Evolutionary conservation across 2,113 vertebrate genomes (phyloP), one percentile per base, ranked within the genome.

Genomic region (Syngnathoides biaculeatus): DNA sequence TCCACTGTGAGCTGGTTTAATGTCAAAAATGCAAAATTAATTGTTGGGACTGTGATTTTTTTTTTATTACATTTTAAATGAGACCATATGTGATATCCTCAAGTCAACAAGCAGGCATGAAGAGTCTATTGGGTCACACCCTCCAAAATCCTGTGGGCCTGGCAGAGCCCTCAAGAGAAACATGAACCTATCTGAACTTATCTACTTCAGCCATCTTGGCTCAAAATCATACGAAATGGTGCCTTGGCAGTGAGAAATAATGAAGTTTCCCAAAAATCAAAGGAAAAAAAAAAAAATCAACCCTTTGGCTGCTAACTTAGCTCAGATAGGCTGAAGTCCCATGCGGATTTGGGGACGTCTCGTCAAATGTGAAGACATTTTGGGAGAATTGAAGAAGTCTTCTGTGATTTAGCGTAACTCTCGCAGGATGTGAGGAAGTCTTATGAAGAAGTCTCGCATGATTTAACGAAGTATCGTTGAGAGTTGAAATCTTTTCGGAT

Each of bases 81-180:
- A 74, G 69, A 40, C 67, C 73, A 80, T 84, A 80, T 86, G 79
- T 78, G 79, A 69, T 68, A 64, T 65, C 59, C 63, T 81, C 47
- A 60, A 72, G 67, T 78, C 67, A 69, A 71, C 42, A 68, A 0
- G 11, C 67, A 72, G 75, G 45, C 65, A 67, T 10, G 35, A 22
- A 75, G 67, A 58, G 58, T 57, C 48, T n/a, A 64, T 72, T 50
- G 17, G n/a, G 50, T 59, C 22, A 72, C 57, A 50, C 65, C 59
- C 45, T 62, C 52, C 50, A 40, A 64, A 14, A 40, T n/a, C 20
- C 11, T 13, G 58, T 60, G 39, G 13, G 38, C 5, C 35, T 19
- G 24, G 55, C 26, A 30, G 19, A 57, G 14, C 17, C 3, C 30
- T 5, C 14, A 26, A 8, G 7, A 57, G 13, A 27, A 57, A 30